A percentile compares a stretch with the other conserved stretches of the same genome.
These are phyloP conservation scores for Sebastes cheni DNA, from an alignment of 2,797 vertebrate genomes.

Conservation along the genomic window DNA sequence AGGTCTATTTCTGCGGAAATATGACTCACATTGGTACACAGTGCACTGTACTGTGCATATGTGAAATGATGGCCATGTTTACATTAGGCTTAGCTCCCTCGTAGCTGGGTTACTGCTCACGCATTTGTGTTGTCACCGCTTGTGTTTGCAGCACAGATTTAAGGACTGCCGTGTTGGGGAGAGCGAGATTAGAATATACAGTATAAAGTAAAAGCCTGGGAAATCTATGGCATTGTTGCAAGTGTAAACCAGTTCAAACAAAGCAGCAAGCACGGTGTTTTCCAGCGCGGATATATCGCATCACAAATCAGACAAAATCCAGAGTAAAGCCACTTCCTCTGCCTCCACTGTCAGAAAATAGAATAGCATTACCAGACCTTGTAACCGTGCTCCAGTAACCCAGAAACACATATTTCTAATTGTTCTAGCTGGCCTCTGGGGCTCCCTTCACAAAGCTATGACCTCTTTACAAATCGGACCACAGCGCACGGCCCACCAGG, in stretches of 20 bases:
- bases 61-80: slow-evolving; percentile 55
- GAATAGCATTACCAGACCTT: slow-evolving; percentile 47
- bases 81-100: slow-evolving; percentile 45
- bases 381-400: slow-evolving; percentile 74
- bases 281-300: slow-evolving; percentile 18
- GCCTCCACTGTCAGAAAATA: slow-evolving; percentile 40
- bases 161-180: slow-evolving; percentile 52
- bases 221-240: slow-evolving; percentile 35
- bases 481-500: slow-evolving; percentile 36
- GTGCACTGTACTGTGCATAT: slow-evolving; percentile 25
- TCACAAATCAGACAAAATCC: slow-evolving; percentile 50
- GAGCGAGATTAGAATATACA: slow-evolving; percentile 53
- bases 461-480: slow-evolving; percentile 73
- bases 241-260: slow-evolving; percentile 50
- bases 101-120: slow-evolving; percentile 42
- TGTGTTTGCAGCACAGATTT: slow-evolving; percentile 53
- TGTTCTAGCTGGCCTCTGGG: slow-evolving; percentile 71
- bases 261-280: slow-evolving; percentile 16
- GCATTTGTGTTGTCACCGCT: slow-evolving; percentile 40
- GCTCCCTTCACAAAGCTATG: slow-evolving; percentile 59
- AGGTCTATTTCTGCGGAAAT: slow-evolving; percentile 40
- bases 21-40: slow-evolving; percentile 38
- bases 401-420: slow-evolving; percentile 82
- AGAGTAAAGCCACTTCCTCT: slow-evolving; percentile 44
- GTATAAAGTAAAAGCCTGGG: slow-evolving; percentile 35